Evolutionary conservation across 2,113 vertebrate species (phyloP).

Genomic region (Genyomyrus donnyi): DNA sequence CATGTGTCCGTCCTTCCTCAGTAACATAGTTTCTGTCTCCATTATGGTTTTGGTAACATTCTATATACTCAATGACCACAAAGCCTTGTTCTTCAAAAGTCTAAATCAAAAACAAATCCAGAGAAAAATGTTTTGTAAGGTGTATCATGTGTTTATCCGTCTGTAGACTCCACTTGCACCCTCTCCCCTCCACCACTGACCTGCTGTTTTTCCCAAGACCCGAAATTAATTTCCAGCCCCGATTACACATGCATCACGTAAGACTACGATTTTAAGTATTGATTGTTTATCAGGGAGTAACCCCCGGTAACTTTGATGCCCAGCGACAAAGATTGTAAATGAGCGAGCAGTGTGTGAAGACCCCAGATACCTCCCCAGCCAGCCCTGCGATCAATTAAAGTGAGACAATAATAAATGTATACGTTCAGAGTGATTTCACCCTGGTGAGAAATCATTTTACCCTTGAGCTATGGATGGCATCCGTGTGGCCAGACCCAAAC

Average conservation of each 20-base stretch:
- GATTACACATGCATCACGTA: not conserved
- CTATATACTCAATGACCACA: not conserved
- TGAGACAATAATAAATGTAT: conserved; percentile 71
- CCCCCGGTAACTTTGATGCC: conserved; percentile 56
- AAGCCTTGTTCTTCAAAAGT: not conserved
- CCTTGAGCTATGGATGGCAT: conserved; percentile 72
- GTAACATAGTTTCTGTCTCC: not conserved
- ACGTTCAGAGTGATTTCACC: conserved; percentile 62
- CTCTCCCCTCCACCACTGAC: not conserved
- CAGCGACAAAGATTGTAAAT: conserved; percentile 59
- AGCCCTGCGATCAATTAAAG: conserved; percentile 62
- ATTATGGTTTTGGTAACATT: not conserved
- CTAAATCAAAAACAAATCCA: not conserved
- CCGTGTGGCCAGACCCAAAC: conserved; percentile 58
- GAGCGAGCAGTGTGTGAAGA: conserved; percentile 58
- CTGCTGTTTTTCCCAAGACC: not conserved
- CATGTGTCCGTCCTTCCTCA: not conserved
- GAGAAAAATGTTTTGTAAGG: not conserved
- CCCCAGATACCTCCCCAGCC: conserved; percentile 64
- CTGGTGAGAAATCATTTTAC: conserved; percentile 68
- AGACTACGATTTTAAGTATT: not conserved
- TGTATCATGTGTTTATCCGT: not conserved
- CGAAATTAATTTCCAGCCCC: not conserved
- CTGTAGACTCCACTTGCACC: not conserved
- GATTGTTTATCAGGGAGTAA: conserved; percentile 40